These are phyloP conservation scores for Eptatretus atami DNA, from an alignment of 2,797 vertebrate species.

Conservation along the genomic window DNA sequence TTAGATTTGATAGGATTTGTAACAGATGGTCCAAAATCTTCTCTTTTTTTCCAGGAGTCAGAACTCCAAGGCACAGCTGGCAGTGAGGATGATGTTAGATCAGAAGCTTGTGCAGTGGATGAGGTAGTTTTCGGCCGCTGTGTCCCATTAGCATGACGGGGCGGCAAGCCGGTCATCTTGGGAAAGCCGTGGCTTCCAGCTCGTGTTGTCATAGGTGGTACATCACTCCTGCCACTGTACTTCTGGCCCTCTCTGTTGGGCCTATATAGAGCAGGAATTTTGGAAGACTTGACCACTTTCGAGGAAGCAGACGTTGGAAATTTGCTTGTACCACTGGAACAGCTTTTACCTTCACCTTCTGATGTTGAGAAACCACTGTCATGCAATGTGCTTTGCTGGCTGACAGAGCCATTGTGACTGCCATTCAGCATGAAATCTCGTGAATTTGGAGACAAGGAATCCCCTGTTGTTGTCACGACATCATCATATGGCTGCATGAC, in stretches of 20 bases:
- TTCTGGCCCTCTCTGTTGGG: not conserved
- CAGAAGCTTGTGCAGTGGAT: too few relatives aligned
- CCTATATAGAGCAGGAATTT: not conserved
- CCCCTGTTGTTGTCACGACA: conserved; percentile 47
- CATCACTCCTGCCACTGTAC: not conserved
- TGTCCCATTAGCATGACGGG: too few relatives aligned
- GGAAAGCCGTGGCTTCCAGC: too few relatives aligned
- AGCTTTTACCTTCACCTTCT: conserved; percentile 1
- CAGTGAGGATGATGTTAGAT: too few relatives aligned
- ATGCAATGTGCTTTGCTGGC: not conserved
- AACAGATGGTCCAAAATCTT: too few relatives aligned
- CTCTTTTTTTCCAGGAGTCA: too few relatives aligned
- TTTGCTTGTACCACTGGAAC: not conserved
- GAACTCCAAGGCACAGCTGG: too few relatives aligned
- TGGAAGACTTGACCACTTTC: not conserved
- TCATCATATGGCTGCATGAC: conserved; percentile 16
- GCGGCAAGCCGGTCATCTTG: too few relatives aligned
- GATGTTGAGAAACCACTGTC: conserved; percentile 3
- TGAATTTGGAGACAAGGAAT: conserved; percentile 18
- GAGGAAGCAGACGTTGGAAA: not conserved
- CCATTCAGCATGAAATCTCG: conserved; percentile 13
- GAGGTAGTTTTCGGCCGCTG: too few relatives aligned
- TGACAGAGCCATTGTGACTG: not conserved
- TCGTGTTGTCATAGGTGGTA: too few relatives aligned
- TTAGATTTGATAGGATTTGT: too few relatives aligned